phyloP scores from a whole-genome alignment of 2,113 vertebrate genomes.

The Ibidorhyncha struthersii region DNA sequence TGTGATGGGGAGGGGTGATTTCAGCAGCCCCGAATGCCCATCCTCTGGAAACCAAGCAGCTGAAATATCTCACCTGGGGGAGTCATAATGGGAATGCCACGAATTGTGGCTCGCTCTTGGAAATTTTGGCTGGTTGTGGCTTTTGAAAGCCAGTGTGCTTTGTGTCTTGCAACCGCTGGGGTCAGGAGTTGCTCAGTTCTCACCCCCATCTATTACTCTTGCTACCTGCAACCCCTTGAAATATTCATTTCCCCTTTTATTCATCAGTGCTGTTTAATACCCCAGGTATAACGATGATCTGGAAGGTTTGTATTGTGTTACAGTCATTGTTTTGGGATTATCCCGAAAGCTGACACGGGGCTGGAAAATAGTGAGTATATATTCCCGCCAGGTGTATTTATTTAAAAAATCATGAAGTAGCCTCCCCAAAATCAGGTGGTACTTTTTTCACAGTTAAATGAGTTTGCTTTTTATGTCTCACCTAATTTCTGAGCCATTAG shows the following conservation, averaged over 20 bases:
- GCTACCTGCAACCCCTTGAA: slow-evolving; percentile 19
- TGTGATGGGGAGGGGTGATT: background rate
- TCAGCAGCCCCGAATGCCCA: background rate
- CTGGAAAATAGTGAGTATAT: background rate
- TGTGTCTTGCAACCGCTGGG: background rate
- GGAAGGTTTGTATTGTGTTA: background rate
- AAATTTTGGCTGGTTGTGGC: background rate
- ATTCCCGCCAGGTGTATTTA: slow-evolving; percentile 6
- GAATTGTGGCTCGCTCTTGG: background rate
- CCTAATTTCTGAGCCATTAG: background rate
- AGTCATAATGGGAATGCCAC: background rate
- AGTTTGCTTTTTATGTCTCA: background rate
- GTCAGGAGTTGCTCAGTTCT: background rate
- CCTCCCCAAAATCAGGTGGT: background rate
- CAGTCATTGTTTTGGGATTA: background rate
- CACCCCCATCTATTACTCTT: background rate
- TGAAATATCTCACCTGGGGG: background rate
- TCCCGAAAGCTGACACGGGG: slow-evolving; percentile 21
- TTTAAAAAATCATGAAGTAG: slow-evolving; percentile 24
- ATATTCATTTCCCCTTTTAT: slow-evolving; percentile 38
- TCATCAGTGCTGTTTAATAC: background rate
- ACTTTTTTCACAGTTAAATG: background rate
- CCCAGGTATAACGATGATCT: background rate
- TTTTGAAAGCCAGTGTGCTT: background rate
- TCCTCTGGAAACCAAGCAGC: background rate